These are phyloP conservation scores for Drosophila pachea DNA, from an alignment of 1,140 invertebrate genomes.

Conservation along the genomic window DNA sequence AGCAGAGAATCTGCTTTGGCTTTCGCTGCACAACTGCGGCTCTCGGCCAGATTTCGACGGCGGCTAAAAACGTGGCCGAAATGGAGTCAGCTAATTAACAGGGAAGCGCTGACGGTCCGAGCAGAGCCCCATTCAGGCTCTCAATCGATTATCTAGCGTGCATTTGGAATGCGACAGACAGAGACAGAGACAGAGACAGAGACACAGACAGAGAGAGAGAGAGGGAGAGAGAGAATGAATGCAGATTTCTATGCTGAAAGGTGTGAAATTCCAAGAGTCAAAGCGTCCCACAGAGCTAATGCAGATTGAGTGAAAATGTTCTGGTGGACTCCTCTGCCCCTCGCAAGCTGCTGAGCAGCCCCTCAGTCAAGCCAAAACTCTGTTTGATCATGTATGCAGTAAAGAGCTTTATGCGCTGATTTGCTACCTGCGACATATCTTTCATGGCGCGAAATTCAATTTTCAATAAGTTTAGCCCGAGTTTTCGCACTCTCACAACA, in stretches of 20 bases:
- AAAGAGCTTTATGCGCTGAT: neutral
- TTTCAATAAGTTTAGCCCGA: conserved; percentile 44
- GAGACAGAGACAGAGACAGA: no score
- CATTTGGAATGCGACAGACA: no score
- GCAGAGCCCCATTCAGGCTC: neutral
- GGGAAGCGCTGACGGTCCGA: conserved; percentile 6
- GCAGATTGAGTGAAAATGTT: neutral
- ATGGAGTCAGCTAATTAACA: conserved; percentile 44
- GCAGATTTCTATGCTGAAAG: no score
- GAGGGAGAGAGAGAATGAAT: no score
- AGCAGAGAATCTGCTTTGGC: conserved; percentile 22
- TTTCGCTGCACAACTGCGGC: conserved; percentile 2
- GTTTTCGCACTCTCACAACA: conserved; percentile 31
- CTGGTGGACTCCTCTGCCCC: no score
- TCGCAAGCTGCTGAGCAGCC: no score
- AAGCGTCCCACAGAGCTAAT: neutral
- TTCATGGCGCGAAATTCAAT: conserved; percentile 46
- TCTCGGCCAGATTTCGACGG: conserved; percentile 7
- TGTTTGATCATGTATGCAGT: neutral
- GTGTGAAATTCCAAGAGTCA: no score
- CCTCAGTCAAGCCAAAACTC: no score
- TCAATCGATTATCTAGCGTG: neutral
- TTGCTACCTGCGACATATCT: conserved; percentile 6
- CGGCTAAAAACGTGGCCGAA: neutral
- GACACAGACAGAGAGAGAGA: no score